Percentiles rank a stretch among this genome's conserved stretches.
Evolutionary conservation across 37 sponge, comb jelly and placozoan species (phyloP).

Genomic region (Geodia barretti): DNA sequence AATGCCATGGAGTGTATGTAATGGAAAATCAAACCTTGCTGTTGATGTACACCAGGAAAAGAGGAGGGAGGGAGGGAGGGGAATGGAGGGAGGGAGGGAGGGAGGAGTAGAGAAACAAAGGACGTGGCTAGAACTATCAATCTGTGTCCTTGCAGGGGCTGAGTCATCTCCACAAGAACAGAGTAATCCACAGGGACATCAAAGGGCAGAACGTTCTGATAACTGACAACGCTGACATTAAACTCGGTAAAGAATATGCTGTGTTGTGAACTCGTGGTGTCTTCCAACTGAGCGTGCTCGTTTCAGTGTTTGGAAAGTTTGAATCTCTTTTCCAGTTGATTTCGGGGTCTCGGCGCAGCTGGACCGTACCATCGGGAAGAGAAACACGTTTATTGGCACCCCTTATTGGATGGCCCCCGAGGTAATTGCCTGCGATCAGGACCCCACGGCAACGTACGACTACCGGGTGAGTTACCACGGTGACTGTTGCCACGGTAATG

Average conservation of each 20-base stretch:
- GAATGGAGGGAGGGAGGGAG: no score
- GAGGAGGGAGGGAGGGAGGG: no score
- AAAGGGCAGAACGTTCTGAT: slow-evolving; percentile 98
- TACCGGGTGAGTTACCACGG: slow-evolving; percentile 70
- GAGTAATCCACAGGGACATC: slow-evolving; percentile 97
- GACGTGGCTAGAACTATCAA: no score
- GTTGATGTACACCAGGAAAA: neutral
- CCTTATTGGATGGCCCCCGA: slow-evolving; percentile 99
- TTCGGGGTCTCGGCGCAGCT: slow-evolving; percentile 99
- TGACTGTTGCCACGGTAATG: neutral
- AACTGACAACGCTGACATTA: slow-evolving; percentile 98
- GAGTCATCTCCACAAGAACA: slow-evolving; percentile 93
- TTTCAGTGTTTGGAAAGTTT: neutral
- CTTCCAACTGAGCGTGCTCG: neutral
- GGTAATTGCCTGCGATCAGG: slow-evolving; percentile 98
- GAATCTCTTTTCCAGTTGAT: slow-evolving; percentile 72
- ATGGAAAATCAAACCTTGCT: no score
- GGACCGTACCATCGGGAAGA: slow-evolving; percentile 94
- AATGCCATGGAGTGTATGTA: no score
- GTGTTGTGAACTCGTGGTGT: neutral
- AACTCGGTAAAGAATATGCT: slow-evolving; percentile 88
- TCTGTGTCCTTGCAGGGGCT: slow-evolving; percentile 79
- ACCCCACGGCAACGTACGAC: slow-evolving; percentile 95
- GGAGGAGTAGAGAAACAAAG: neutral
- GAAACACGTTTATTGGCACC: slow-evolving; percentile 99